These are phyloP conservation scores for Drosophila repleta DNA, from an alignment of 1,140 invertebrate genomes.

Conservation along the genomic window DNA sequence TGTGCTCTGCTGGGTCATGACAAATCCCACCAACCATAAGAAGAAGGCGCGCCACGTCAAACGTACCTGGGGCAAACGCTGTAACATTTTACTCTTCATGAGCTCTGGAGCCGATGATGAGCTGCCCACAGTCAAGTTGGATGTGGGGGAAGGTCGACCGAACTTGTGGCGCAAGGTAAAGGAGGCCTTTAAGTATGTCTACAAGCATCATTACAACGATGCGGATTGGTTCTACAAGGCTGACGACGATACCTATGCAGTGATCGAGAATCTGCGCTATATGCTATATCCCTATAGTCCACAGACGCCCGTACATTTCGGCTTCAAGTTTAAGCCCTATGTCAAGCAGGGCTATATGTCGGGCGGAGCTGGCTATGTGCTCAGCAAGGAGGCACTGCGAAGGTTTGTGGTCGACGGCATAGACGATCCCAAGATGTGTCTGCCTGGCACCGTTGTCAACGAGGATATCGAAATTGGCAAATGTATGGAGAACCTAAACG, in stretches of 20 bases:
- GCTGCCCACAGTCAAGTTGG: conserved; percentile 88
- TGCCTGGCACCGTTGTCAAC: conserved; percentile 84
- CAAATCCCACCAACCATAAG: conserved; percentile 94
- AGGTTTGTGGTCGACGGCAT: conserved; percentile 90
- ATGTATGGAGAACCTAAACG: conserved; percentile 94
- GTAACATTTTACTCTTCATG: conserved; percentile 95
- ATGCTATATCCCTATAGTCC: conserved; percentile 91
- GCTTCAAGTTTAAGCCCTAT: conserved; percentile 94
- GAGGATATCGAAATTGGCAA: conserved; percentile 98
- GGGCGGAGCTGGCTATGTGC: conserved; percentile 95
- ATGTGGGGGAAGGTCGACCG: conserved; percentile 93
- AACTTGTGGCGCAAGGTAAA: conserved; percentile 98
- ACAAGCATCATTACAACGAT: conserved; percentile 91
- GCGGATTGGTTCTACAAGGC: conserved; percentile 98
- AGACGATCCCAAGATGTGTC: conserved; percentile 88
- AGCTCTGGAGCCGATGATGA: conserved; percentile 89
- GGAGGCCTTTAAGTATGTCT: conserved; percentile 95
- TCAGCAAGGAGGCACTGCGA: conserved; percentile 91
- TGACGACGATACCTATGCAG: conserved; percentile 97
- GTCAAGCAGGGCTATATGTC: conserved; percentile 97
- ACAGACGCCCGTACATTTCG: conserved; percentile 92
- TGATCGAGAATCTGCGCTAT: conserved; percentile 95
- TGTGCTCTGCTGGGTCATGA: conserved; percentile 98
- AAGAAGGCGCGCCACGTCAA: conserved; percentile 96
- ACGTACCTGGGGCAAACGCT: conserved; percentile 97